Evolutionary conservation across 2,888 invertebrate species (phyloP), one percentile per base, ranked within the genome.

Genomic region (Cremastinae sp.): DNA sequence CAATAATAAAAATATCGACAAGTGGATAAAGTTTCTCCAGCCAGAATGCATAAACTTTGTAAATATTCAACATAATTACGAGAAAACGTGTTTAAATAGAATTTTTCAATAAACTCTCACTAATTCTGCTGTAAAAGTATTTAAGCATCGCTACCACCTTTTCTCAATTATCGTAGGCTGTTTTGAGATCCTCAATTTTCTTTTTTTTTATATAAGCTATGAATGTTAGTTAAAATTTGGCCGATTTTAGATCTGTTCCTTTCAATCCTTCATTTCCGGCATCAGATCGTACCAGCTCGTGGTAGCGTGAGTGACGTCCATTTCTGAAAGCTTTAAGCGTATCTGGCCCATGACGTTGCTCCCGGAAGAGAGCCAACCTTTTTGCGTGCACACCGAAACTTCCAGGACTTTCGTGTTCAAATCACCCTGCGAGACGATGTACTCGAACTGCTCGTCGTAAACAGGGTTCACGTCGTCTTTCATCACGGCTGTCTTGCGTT

Each of bases 401-500:
- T 97, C 96, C 73, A 98, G 91, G 70, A 94, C 94, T 12, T 95
- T 93, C 53, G 93, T 93, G 84, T 93, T 92, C 65, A 97, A 90
- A 87, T 97, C 97, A 0, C 94, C 94, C 81, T 94, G 93, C 0
- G 96, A 95, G 80, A 97, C 94, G 53, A 94, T 91, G 91, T 96
- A 98, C 88, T 98, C 97, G 87, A 97, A 97, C 81, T 95, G 94
- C 87, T 97, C 96, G 89, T 98, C 97, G 88, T 94, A 98, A 22
- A 95, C 92, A 0, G 98, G 97, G 92, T 96, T 96, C 86, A 97
- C 96, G 86, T 94, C 96, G 89, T 98, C 97, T 88, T 97, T 97
- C 76, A 95, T 91, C 10, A 95, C 95, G 81, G 92, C 92, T 10
- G 97, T 97, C 90, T 96, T 97, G 51, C 96, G 93, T 90, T 97